These are phyloP conservation scores for Phylloscopus whistleri DNA, from an alignment of 2,113 vertebrate genomes.

Conservation along the genomic window DNA sequence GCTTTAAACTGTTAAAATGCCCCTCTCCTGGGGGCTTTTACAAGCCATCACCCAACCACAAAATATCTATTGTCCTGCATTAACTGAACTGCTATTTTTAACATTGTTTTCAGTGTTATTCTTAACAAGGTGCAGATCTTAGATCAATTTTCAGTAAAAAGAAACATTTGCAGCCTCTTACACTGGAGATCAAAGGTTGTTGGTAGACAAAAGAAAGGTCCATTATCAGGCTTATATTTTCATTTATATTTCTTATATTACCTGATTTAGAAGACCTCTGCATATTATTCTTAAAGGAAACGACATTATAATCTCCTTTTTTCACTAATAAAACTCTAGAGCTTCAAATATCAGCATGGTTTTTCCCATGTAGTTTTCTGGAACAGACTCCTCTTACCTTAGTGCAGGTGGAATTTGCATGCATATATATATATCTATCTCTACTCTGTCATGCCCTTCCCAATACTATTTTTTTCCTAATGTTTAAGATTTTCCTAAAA, in stretches of 20 bases:
- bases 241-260: neutral
- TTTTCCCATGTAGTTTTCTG: neutral
- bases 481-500: neutral
- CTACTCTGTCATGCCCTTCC: neutral
- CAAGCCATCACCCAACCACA: neutral
- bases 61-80: neutral
- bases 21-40: neutral
- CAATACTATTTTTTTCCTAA: neutral
- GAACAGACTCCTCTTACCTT: neutral
- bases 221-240: neutral
- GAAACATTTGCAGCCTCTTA: neutral
- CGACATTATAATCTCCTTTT: neutral
- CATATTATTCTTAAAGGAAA: neutral
- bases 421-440: neutral
- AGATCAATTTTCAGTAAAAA: neutral
- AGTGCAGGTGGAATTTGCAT: accelerated
- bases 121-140: neutral
- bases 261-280: neutral
- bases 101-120: neutral
- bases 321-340: neutral
- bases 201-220: neutral
- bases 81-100: neutral
- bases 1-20: neutral
- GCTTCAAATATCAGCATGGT: neutral
- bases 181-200: neutral